Evolutionary conservation across 1,140 invertebrate species (phyloP), one percentile per base, ranked within the genome.

Genomic region (Holotrichia oblita): DNA sequence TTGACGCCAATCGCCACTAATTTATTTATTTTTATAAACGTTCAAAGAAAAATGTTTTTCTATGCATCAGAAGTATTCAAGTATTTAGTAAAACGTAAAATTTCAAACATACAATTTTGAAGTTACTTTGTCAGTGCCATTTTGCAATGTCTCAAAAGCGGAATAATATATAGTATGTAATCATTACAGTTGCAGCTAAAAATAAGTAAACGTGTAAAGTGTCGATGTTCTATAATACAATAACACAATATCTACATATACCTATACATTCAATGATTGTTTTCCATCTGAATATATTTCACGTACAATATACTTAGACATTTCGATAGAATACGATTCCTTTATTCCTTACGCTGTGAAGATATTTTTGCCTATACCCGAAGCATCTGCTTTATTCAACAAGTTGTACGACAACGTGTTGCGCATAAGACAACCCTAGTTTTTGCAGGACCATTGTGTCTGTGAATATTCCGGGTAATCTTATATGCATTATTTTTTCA

Each of bases 301-400:
- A n/a, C n/a, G n/a, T n/a, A n/a, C n/a, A 14, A 8, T 3, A 10
- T 8, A 17, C 44, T 14, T 27, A 69, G 22, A 6, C 24, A 27
- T 69, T 27, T 69, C 61, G 17, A 55, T 9, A 8, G 61, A 27
- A 22, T 69, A 27, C 24, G n/a, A 55, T 2, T 69, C 22, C 22
- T 69, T 69, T 69, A 27, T 69, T 69, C 27, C 12, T 69, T 27
- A 22, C 24, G 17, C 40, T 61, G 59, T 8, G 22, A 69, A 69
- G 8, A 34, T 27, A 69, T 69, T 69, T 14, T 12, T 34, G 22
- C 12, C 10, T 22, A 34, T 27, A 69, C 10, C 24, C 14, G 22
- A 20, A 69, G 22, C 9, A 69, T 24, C 61, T 34, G 20, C 12
- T 69, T 69, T 69, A 69, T 69, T 24, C 61, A 69, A 69, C 61